Evolutionary conservation across 2,797 vertebrate species (phyloP), one percentile per base, ranked within the genome.

Genomic region (Poecilia gillii): DNA sequence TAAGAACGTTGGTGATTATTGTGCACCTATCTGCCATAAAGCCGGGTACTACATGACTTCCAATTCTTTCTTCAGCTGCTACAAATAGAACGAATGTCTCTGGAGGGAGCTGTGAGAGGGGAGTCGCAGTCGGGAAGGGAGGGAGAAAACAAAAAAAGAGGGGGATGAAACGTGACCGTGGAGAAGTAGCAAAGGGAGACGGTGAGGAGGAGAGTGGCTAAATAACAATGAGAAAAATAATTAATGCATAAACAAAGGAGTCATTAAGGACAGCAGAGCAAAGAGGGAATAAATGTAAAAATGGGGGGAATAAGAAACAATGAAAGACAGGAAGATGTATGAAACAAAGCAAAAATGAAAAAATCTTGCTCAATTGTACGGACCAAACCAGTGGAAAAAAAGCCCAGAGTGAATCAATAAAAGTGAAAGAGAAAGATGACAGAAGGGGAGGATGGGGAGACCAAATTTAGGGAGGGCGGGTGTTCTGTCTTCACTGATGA

Each of bases 11-110:
- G 75, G 59, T 72, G 73, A 70, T 73, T 82, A 81, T 85, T 91
- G 82, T 77, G 31, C 31, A 36, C 81, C 82, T 74, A 80, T 87
- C 86, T 84, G 84, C 78, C 84, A 91, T 66, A 78, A 72, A 85
- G 80, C 64, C 82, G 87, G 84, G 87, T 83, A 88, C 86, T 85
- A 87, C 91, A 91, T 90, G 84, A 90, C 85, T 90, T 89, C 78
- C 88, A 73, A 86, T 89, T 89, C 88, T 86, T 89, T 57, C 18
- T 85, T 90, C 86, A 81, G 90, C 70, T 4, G 85, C 91, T 89
- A 74, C 91, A 94, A 93, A 93, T 94, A 93, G 91, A 92, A 89
- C 72, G 39, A 49, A 57, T 47, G 33, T 92, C 93, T 93, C 90
- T 33, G 79, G 86, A 85, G 90, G 78, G 83, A 84, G 82, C 80